These are phyloP conservation scores for Steinernema carpocapsae DNA, from an alignment of 2,888 invertebrate species.

Conservation along the genomic window DNA sequence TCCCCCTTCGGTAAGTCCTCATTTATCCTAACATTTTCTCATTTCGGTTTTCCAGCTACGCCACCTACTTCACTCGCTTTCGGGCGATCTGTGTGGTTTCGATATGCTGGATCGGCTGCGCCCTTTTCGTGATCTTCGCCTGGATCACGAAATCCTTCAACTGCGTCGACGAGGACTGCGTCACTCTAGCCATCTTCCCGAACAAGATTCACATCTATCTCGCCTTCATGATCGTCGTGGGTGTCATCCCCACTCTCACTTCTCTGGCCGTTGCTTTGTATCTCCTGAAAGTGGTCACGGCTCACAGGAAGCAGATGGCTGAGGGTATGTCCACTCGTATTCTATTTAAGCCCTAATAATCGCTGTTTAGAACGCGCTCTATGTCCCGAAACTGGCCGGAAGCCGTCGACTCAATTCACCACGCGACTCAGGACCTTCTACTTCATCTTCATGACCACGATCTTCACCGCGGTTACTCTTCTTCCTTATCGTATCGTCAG, in stretches of 20 bases:
- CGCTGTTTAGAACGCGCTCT: slow-evolving; percentile 40
- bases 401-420: slow-evolving; percentile 36
- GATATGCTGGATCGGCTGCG: slow-evolving; percentile 56
- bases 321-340: slow-evolving; percentile 42
- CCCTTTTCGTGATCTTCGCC: slow-evolving; percentile 59
- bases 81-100: slow-evolving; percentile 55
- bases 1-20: slow-evolving; percentile 58
- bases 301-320: slow-evolving; percentile 58
- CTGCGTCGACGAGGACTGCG: slow-evolving; percentile 50
- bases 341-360: background rate
- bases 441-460: slow-evolving; percentile 68
- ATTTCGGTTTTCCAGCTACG: slow-evolving; percentile 53
- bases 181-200: slow-evolving; percentile 50
- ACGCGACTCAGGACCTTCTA: slow-evolving; percentile 65
- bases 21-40: background rate
- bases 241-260: slow-evolving; percentile 64
- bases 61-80: slow-evolving; percentile 57
- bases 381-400: slow-evolving; percentile 36
- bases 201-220: slow-evolving; percentile 54
- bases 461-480: slow-evolving; percentile 61
- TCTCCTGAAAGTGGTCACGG: slow-evolving; percentile 62
- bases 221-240: slow-evolving; percentile 57
- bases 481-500: slow-evolving; percentile 62
- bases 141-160: slow-evolving; percentile 56
- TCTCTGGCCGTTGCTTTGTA: slow-evolving; percentile 65